These are phyloP conservation scores for Urocynchramus pylzowi DNA, from an alignment of 2,113 vertebrate species.

Conservation along the genomic window DNA sequence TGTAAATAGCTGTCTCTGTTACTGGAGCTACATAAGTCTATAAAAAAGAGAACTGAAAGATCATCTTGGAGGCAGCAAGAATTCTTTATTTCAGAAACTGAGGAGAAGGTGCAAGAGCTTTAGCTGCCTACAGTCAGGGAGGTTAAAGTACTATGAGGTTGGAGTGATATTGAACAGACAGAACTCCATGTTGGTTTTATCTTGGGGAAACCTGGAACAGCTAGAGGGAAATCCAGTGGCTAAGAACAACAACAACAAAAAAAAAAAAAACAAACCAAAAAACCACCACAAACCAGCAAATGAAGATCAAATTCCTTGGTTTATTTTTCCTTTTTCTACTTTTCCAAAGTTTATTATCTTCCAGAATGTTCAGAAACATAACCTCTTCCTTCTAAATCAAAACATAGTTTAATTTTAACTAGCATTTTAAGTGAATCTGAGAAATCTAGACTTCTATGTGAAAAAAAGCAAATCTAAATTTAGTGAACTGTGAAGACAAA, in stretches of 20 bases:
- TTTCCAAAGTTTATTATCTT: background rate
- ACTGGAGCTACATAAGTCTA: background rate
- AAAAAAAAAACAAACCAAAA: accelerated
- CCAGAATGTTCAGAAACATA: background rate
- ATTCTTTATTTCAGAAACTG: background rate
- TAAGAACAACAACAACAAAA: background rate
- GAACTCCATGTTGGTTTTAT: background rate
- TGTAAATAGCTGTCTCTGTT: background rate
- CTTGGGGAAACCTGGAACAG: background rate
- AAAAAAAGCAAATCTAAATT: background rate
- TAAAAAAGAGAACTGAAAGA: background rate
- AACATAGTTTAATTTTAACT: background rate
- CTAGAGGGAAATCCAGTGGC: background rate
- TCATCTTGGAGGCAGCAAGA: background rate
- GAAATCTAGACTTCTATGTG: background rate
- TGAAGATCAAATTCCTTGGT: background rate
- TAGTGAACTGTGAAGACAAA: background rate
- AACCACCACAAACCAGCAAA: background rate
- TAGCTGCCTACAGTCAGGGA: background rate
- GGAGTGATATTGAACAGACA: background rate
- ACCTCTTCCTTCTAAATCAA: background rate
- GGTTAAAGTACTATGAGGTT: background rate
- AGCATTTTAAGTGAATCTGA: background rate
- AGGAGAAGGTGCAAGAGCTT: background rate
- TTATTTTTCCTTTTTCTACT: background rate